phyloP scores from a whole-genome alignment of 2,888 invertebrate species.

The Aleiodes alternator region DNA sequence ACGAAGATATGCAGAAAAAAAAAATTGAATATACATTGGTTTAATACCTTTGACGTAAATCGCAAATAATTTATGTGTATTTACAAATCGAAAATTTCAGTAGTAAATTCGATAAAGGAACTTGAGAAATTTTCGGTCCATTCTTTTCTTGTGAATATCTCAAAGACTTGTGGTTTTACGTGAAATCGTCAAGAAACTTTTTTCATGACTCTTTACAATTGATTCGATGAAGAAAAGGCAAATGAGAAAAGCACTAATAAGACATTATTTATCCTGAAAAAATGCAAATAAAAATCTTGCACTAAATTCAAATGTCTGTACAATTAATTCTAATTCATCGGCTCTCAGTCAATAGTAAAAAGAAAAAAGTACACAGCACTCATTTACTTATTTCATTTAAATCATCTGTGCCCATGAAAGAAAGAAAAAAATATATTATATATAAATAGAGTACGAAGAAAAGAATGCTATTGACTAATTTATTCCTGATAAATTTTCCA shows the following conservation, averaged over 20 bases:
- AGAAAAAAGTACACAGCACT: conserved; percentile 18
- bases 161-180: too few relatives aligned
- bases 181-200: too few relatives aligned
- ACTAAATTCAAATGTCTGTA: conserved; percentile 7
- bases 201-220: too few relatives aligned
- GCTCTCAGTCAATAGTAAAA: conserved; percentile 3
- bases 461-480: not conserved
- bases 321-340: conserved; percentile 25
- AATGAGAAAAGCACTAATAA: too few relatives aligned
- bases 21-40: conserved; percentile 9
- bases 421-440: not conserved
- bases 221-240: too few relatives aligned
- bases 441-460: not conserved
- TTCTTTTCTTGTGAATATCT: too few relatives aligned
- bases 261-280: too few relatives aligned
- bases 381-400: not conserved
- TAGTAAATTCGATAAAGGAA: not conserved
- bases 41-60: conserved; percentile 12
- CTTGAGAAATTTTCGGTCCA: not conserved
- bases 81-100: not conserved
- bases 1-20: not conserved
- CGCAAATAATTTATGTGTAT: not conserved
- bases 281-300: not conserved
- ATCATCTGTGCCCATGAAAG: not conserved
- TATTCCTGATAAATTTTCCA: conserved; percentile 15